A percentile compares a stretch with the other conserved stretches of the same genome.
These are phyloP conservation scores for Procambarus clarkii DNA, from an alignment of 1,140 invertebrate genomes.

Conservation along the genomic window DNA sequence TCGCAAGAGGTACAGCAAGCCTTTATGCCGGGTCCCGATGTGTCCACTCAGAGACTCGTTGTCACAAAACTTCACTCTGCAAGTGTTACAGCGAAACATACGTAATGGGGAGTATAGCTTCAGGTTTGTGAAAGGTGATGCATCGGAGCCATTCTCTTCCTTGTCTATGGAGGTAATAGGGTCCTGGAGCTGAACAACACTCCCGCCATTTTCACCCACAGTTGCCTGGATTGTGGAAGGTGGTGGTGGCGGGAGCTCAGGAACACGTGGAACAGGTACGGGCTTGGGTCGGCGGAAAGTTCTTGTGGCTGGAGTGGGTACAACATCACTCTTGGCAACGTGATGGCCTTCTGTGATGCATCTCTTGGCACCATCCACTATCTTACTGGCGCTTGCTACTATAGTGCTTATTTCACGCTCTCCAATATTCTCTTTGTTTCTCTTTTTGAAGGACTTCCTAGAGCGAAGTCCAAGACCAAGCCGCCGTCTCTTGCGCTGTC, in stretches of 20 bases:
- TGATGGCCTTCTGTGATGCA: conserved; percentile 7
- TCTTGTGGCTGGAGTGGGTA: conserved; percentile 52
- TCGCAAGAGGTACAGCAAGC: conserved; percentile 63
- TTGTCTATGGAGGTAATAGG: not conserved
- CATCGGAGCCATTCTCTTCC: conserved; percentile 21
- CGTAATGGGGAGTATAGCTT: conserved; percentile 70
- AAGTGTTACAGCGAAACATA: conserved; percentile 71
- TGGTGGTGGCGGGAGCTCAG: conserved; percentile 32
- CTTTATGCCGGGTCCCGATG: conserved; percentile 62
- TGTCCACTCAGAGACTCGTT: conserved; percentile 66
- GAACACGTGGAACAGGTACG: conserved; percentile 61
- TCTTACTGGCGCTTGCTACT: conserved; percentile 24
- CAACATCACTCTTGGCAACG: conserved; percentile 3
- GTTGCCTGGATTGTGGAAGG: not conserved
- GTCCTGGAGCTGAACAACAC: not conserved
- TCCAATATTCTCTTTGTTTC: conserved; percentile 63
- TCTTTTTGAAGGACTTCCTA: conserved; percentile 69
- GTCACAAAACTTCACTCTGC: conserved; percentile 70
- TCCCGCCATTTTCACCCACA: not conserved
- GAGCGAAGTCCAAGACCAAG: conserved; percentile 66
- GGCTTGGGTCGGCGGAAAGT: conserved; percentile 67
- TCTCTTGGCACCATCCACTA: conserved; percentile 51
- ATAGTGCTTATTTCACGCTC: conserved; percentile 33
- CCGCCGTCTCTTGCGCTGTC: conserved; percentile 65
- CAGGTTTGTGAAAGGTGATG: conserved; percentile 53